Evolutionary conservation across 1,140 invertebrate species (phyloP), one percentile per base, ranked within the genome.

Genomic region (Leucophenga varia): DNA sequence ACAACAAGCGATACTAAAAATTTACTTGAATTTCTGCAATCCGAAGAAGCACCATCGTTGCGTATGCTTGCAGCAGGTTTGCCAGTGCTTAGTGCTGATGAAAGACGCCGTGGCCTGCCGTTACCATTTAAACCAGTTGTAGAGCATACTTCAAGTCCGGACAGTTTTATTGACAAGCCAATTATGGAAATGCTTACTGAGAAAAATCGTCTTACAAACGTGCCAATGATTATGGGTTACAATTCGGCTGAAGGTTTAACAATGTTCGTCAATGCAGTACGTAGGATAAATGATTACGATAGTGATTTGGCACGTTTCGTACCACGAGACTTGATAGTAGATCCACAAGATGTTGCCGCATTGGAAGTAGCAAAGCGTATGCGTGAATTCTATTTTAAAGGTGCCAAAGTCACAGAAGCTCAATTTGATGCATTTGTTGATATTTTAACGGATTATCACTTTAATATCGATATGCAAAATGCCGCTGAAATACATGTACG

Each of bases 181-280:
- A 47, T 72, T 28, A 4, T 70, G 8, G 57, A 74, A 37, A 19
- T 59, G 16, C 17, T 73, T 47, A 43, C 51, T 10, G 28, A 55
- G n/a, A 61, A 50, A 22, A 52, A 67, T 1, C 28, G 14, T 1
- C 25, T 59, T 4, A 25, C 44, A 2, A 42, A 52, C 3, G 59
- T 73, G 50, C 70, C 70, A 0, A 10, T 67, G 6, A 50, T 72
- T 0, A 70, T 70, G 60, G 70, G 70, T 18, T 64, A 67, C 32
- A 70, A 57, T 16, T 65, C 63, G 0, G 54, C 43, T 2, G 70
- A 74, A 13, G 70, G 70, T n/a, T 47, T 63, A n/a, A 48, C 53
- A 6, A 61, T 72, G 50, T 5, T 73, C 1, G 4, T 50, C 0
- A 51, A 44, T 43, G 58, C 55, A 1, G 40, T 47, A 21, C 50